Base-by-base conservation (phyloP, 2,797 vertebrate genomes). In the Argya squamiceps region DNA sequence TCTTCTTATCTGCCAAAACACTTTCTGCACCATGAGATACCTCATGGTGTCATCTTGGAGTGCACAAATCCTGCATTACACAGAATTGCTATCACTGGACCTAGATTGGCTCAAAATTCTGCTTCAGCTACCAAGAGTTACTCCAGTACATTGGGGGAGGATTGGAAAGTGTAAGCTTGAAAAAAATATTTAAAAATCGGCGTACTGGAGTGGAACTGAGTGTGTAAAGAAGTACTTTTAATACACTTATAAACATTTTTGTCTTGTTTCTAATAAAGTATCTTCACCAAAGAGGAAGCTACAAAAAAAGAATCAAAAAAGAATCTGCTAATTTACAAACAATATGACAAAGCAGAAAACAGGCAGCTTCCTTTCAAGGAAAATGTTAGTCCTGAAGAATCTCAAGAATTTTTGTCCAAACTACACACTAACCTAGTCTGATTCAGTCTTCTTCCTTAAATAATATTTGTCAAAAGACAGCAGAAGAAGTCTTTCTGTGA, bases 371-470 rank as follows among this genome's bases (percentile, higher is more conserved):
- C 11, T 62, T 76, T 65, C 46, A 62, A 4, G 6, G 7, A 32
- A 75, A 4, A 3, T 55, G 17, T 65, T 58, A 58, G 15, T 36
- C 22, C 50, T 73, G 36, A 88, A 88, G 4, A 55, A 70, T 2
- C 47, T 63, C 10, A 36, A 56, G 4, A 37, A 3, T 27, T 88
- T 92, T 58, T 30, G 36, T 11, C 11, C 27, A 50, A 73, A 34
- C 4, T 34, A 12, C 10, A 46, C 23, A 22, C 24, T 49, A 56
- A 68, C 12, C 24, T 58, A n/a, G 12, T 21, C n/a, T 32, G 10
- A 44, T 68, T 68, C 17, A 11, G 3, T 55, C 34, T 64, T 69
- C 6, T 30, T 3, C 4, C 3, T 1, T 8, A 2, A 20, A 1
- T 37, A 24, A 56, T 15, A 56, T n/a, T 79, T 46, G 15, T 62